phyloP scores from a whole-genome alignment of 1,140 invertebrate genomes.

The Drosophila orosa region DNA sequence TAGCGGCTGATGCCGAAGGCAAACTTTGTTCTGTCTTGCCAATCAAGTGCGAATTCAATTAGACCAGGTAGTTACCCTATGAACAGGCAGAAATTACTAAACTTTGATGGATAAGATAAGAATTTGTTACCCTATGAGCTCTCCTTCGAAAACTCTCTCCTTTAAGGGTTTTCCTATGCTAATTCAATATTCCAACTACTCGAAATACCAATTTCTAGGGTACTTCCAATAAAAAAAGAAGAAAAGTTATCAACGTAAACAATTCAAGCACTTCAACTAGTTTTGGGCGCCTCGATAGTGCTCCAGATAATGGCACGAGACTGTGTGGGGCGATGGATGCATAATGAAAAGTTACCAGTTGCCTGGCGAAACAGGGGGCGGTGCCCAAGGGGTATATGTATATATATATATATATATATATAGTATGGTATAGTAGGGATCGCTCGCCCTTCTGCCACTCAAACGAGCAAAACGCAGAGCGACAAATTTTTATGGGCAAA shows the following conservation, averaged over 20 bases:
- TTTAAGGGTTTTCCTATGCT: neutral
- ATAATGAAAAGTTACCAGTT: conserved; percentile 71
- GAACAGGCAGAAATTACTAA: neutral
- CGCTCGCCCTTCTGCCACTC: conserved; percentile 35
- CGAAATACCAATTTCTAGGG: conserved; percentile 9
- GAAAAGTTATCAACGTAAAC: conserved; percentile 79
- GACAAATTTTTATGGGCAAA: conserved; percentile 82
- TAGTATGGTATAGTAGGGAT: neutral
- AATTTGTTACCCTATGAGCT: too few species aligned
- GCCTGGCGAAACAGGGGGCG: neutral
- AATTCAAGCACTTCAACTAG: conserved; percentile 79
- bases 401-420: neutral
- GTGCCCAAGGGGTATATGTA: neutral
- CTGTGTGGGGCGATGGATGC: conserved; percentile 29
- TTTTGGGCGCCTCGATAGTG: conserved; percentile 76
- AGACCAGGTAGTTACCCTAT: conserved; percentile 26
- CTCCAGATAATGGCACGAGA: conserved; percentile 63
- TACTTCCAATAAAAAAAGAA: conserved; percentile 36
- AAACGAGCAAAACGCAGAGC: conserved; percentile 55
- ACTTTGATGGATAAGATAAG: neutral
- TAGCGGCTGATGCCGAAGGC: conserved; percentile 28
- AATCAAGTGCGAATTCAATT: neutral
- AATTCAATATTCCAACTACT: neutral
- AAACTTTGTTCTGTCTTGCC: conserved; percentile 31
- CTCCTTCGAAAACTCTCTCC: neutral